Conservation (phyloP, 2,888 invertebrate species). For the Melikaiella ostensackeni region DNA sequence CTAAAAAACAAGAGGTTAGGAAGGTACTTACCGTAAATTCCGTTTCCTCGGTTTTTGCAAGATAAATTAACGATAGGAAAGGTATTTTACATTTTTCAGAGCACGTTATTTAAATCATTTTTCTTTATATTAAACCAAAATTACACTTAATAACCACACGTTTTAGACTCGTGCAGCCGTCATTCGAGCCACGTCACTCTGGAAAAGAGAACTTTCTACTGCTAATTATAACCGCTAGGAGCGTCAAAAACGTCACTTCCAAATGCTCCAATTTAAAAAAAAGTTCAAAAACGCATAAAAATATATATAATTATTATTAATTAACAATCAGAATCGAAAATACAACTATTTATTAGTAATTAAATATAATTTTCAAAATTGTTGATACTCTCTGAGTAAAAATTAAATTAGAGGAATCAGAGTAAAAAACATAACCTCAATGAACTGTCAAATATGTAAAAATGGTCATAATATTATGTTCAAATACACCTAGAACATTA, state of each 20-base stretch:
- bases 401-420: background rate
- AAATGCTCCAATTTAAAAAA: background rate
- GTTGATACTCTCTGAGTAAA: background rate
- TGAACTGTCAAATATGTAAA: background rate
- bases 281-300: background rate
- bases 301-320: background rate
- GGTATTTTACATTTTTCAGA: slow-evolving; percentile 29
- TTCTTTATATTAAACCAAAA: slow-evolving; percentile 34
- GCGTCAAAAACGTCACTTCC: background rate
- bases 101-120: slow-evolving; percentile 17
- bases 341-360: background rate
- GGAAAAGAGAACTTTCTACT: slow-evolving; percentile 10
- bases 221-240: slow-evolving; percentile 24
- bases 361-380: background rate
- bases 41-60: background rate
- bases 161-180: slow-evolving; percentile 48
- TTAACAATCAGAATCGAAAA: background rate
- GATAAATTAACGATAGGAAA: slow-evolving; percentile 5
- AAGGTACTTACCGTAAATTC: slow-evolving; percentile 16
- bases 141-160: slow-evolving; percentile 20
- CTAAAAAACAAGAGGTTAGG: slow-evolving; percentile 16
- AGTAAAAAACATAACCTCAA: background rate
- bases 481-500: background rate
- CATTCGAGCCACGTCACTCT: slow-evolving; percentile 68
- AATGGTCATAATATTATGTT: background rate